A percentile compares a stretch with the other conserved stretches of the same genome.
Evolutionary conservation across 2,113 vertebrate species (phyloP).

Genomic region (Furnarius figulus): DNA sequence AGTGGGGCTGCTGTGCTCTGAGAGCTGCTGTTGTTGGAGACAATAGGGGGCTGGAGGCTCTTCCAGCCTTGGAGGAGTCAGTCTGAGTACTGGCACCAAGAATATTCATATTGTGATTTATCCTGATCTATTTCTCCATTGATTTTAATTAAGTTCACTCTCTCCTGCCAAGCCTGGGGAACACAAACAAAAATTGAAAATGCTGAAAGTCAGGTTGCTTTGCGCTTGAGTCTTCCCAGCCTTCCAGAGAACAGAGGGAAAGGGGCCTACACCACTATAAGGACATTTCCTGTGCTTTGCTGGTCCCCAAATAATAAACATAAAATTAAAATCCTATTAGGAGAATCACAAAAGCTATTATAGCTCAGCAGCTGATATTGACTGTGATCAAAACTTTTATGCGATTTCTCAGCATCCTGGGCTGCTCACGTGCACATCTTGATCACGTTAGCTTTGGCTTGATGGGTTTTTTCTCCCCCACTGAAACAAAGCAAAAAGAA

Average conservation of each 20-base stretch:
- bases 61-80: not conserved
- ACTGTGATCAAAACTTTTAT: conserved; percentile 66
- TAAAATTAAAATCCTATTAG: conserved; percentile 77
- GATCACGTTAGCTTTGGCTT: conserved; percentile 3
- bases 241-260: not conserved
- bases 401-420: conserved; percentile 62
- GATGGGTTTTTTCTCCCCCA: not conserved
- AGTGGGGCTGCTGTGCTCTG: not conserved
- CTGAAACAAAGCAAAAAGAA: not conserved
- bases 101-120: conserved; percentile 59
- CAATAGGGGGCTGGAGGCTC: not conserved
- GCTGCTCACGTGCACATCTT: not conserved
- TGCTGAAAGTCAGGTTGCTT: conserved; percentile 6
- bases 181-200: conserved; percentile 40
- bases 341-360: conserved; percentile 68
- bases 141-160: conserved; percentile 76
- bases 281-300: conserved; percentile 11
- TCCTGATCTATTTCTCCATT: conserved; percentile 64
- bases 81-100: not conserved
- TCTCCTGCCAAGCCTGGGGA: conserved; percentile 61
- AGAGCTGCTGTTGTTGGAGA: not conserved
- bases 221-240: conserved; percentile 21
- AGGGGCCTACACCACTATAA: not conserved
- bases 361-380: conserved; percentile 21
- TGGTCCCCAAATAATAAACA: conserved; percentile 71